A percentile compares a stretch with the other conserved stretches of the same genome.
phyloP scores from a whole-genome alignment of 64 coral and sea anemone species.

The Montipora foliosa region DNA sequence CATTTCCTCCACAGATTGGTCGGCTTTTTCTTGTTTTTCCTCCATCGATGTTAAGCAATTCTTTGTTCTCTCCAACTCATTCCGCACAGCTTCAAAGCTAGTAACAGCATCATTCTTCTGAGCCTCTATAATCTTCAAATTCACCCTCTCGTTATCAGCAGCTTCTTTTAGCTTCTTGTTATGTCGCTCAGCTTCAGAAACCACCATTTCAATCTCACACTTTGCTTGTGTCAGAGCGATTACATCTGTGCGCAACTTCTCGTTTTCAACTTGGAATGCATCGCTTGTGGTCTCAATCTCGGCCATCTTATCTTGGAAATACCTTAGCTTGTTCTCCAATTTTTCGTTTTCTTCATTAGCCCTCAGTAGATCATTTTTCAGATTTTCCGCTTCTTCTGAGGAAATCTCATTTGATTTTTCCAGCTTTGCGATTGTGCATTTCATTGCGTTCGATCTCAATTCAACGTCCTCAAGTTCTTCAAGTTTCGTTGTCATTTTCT shows the following conservation, averaged over 20 bases:
- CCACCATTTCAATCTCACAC: slow-evolving; percentile 69
- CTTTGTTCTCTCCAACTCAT: slow-evolving; percentile 69
- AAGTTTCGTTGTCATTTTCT: slow-evolving; percentile 2
- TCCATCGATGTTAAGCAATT: slow-evolving; percentile 38
- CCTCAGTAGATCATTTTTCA: slow-evolving; percentile 32
- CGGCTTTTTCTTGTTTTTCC: slow-evolving; percentile 52
- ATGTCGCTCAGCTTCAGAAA: slow-evolving; percentile 76
- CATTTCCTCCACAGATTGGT: slow-evolving; percentile 67
- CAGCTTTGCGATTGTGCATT: slow-evolving; percentile 11
- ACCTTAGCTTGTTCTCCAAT: slow-evolving; percentile 66
- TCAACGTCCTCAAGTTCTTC: slow-evolving; percentile 40
- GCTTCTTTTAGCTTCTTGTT: slow-evolving; percentile 73
- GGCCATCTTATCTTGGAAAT: slow-evolving; percentile 57
- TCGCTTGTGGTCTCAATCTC: slow-evolving; percentile 88
- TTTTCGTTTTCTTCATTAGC: slow-evolving; percentile 69
- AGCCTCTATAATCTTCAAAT: slow-evolving; percentile 29
- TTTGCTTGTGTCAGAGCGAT: slow-evolving; percentile 76
- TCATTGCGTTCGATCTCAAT: slow-evolving; percentile 41
- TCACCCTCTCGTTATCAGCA: slow-evolving; percentile 58
- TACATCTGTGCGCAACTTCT: slow-evolving; percentile 68
- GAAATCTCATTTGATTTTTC: slow-evolving; percentile 65
- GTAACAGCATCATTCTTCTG: slow-evolving; percentile 35
- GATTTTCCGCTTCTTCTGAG: slow-evolving; percentile 35
- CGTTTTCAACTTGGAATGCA: slow-evolving; percentile 85
- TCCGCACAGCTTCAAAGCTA: slow-evolving; percentile 44